A percentile compares a stretch with the other conserved stretches of the same genome.
phyloP scores from a whole-genome alignment of 2,113 vertebrate genomes.

The Clarias gariepinus region DNA sequence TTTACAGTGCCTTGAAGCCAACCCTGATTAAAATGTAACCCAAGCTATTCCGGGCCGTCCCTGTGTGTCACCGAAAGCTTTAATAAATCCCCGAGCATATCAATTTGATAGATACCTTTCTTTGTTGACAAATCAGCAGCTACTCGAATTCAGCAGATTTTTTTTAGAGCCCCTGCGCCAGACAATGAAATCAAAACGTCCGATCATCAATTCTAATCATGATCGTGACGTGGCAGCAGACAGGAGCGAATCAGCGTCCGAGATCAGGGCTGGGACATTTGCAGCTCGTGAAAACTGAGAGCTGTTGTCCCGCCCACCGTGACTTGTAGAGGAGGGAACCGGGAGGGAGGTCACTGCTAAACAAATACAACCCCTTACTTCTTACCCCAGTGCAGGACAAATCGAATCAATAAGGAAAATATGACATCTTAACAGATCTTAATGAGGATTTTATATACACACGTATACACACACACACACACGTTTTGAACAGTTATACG shows the following conservation, averaged over 20 bases:
- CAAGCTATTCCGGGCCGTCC: slow-evolving; percentile 5
- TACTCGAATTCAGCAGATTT: slow-evolving; percentile 85
- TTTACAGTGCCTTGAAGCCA: slow-evolving; percentile 56
- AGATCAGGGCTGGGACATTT: slow-evolving; percentile 78
- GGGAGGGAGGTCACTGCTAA: slow-evolving; percentile 59
- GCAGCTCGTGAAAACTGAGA: slow-evolving; percentile 66
- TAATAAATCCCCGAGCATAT: slow-evolving; percentile 32
- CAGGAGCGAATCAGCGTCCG: slow-evolving; percentile 82
- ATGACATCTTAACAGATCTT: not conserved
- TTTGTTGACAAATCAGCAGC: slow-evolving; percentile 72
- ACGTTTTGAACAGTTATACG: no score
- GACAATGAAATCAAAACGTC: slow-evolving; percentile 98
- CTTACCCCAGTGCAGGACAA: not conserved
- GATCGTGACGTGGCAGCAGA: slow-evolving; percentile 92
- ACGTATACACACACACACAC: no score
- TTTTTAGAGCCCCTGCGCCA: slow-evolving; percentile 84
- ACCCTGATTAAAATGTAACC: slow-evolving; percentile 39
- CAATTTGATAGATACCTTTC: slow-evolving; percentile 66
- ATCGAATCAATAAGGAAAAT: not conserved
- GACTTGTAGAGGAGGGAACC: slow-evolving; percentile 66
- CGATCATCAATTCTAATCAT: slow-evolving; percentile 99
- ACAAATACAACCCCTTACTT: slow-evolving; percentile 1
- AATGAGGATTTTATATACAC: not conserved
- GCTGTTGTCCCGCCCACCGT: slow-evolving; percentile 69
- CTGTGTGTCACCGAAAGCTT: not conserved